Percentiles rank a stretch among this genome's conserved stretches.
These are phyloP conservation scores for Pao palembangensis DNA, from an alignment of 2,113 vertebrate genomes.

Conservation along the genomic window DNA sequence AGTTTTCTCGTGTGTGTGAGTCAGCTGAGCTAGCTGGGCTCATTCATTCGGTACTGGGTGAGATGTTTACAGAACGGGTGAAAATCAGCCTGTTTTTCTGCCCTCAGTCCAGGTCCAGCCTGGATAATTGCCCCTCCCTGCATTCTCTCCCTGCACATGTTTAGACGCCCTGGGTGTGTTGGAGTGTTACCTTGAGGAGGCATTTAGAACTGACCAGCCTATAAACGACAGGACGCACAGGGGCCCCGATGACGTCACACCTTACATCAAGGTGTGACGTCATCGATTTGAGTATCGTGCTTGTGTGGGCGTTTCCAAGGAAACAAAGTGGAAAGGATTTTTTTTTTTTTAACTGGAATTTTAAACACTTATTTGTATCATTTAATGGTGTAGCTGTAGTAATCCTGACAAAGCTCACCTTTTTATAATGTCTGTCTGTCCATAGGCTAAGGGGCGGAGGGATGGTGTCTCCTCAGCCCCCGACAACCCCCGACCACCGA, in stretches of 20 bases:
- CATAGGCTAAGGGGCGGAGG: constrained; percentile 79
- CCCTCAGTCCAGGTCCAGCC: constrained; percentile 4
- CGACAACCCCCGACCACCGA: constrained; percentile 77
- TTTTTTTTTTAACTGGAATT: too few relatives aligned
- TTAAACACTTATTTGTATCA: too few relatives aligned
- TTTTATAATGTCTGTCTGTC: constrained; percentile 27
- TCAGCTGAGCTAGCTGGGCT: constrained; percentile 35
- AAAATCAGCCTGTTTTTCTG: constrained; percentile 28
- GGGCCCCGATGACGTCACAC: too few relatives aligned
- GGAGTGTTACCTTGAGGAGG: constrained; percentile 35
- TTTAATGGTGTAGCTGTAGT: neutral
- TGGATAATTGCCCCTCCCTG: neutral
- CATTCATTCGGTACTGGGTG: constrained; percentile 44
- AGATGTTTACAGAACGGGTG: constrained; percentile 44
- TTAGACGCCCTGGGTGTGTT: constrained; percentile 3
- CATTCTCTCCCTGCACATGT: neutral
- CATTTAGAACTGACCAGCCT: constrained; percentile 14
- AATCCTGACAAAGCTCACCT: too few relatives aligned
- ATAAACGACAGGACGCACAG: neutral
- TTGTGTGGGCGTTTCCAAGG: neutral
- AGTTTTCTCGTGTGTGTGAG: constrained; percentile 64
- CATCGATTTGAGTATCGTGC: neutral
- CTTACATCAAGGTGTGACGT: constrained; percentile 2
- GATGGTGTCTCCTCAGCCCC: constrained; percentile 82
- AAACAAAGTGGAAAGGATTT: neutral